Evolutionary conservation across 2,113 vertebrate species (phyloP), one percentile per base, ranked within the genome.

Genomic region (Ornithorhynchus anatinus): DNA sequence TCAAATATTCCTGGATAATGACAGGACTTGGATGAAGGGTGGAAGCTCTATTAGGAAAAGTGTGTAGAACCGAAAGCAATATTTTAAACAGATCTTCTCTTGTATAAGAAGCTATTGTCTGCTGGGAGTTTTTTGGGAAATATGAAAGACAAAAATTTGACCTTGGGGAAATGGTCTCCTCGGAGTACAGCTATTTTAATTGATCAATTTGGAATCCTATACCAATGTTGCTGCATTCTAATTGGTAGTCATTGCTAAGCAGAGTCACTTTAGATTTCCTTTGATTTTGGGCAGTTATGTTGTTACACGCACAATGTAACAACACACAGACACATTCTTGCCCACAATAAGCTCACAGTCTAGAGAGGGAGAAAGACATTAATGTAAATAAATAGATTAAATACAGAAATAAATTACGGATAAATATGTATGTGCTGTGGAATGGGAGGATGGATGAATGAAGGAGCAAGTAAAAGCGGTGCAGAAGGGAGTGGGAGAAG

Each of bases 211-310:
- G 59, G 43, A 84, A 42, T 25, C 14, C 36, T 62, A 67, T 44
- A 44, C 57, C 61, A 56, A 32, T 47, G 63, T 66, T 82, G 32
- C 69, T 53, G 56, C 43, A 53, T 77, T 51, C 61, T 86, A 78
- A 89, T 42, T 77, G 71, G 58, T 80, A 86, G 59, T 72, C 33
- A 39, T 37, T 71, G 80, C 37, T 67, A 83, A 82, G 67, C 42
- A 76, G 56, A 51, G 31, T 58, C 17, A 25, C 48, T 74, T 80
- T 75, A 69, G 65, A 70, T 72, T 54, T 59, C 70, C 65, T 76
- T 36, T 85, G 85, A 79, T 81, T 77, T 82, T n/a, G n/a, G n/a
- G n/a, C n/a, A n/a, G n/a, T n/a, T n/a, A n/a, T n/a, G n/a, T n/a
- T n/a, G n/a, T n/a, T n/a, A n/a, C n/a, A n/a, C n/a, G n/a, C n/a